Evolutionary conservation across 2,797 vertebrate genomes (phyloP).

Genomic region (Amazona ochrocephala): DNA sequence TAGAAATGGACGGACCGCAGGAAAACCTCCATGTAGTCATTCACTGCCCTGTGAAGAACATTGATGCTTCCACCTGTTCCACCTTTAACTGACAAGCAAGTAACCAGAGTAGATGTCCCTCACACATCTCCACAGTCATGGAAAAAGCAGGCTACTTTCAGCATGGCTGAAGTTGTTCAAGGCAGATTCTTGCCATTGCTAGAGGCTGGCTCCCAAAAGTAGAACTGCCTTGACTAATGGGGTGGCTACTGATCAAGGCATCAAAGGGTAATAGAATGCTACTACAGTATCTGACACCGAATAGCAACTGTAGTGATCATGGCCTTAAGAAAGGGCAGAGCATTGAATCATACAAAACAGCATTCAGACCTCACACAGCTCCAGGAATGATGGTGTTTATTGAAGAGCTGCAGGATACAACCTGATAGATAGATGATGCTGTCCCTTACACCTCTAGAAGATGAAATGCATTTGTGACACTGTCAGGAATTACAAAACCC

Average conservation of each 20-base stretch:
- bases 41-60: neutral
- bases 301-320: neutral
- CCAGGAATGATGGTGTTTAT: neutral
- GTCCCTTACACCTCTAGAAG: neutral
- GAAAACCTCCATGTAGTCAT: neutral
- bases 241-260: neutral
- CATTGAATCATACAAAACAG: neutral
- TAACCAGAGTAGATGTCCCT: neutral
- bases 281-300: neutral
- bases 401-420: neutral
- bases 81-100: neutral
- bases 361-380: neutral
- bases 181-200: neutral
- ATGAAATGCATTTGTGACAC: neutral
- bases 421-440: neutral
- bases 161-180: neutral
- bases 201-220: neutral
- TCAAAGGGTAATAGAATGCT: neutral
- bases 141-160: neutral
- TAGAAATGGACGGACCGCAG: rapidly evolving
- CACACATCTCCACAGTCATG: neutral
- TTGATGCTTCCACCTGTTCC: neutral
- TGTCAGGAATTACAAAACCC: neutral
- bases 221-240: neutral
- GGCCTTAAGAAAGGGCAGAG: neutral